Percentiles rank a stretch among this genome's conserved stretches.
Conservation (phyloP, 2,888 invertebrate species). For the Meliscaeva auricollis region DNA sequence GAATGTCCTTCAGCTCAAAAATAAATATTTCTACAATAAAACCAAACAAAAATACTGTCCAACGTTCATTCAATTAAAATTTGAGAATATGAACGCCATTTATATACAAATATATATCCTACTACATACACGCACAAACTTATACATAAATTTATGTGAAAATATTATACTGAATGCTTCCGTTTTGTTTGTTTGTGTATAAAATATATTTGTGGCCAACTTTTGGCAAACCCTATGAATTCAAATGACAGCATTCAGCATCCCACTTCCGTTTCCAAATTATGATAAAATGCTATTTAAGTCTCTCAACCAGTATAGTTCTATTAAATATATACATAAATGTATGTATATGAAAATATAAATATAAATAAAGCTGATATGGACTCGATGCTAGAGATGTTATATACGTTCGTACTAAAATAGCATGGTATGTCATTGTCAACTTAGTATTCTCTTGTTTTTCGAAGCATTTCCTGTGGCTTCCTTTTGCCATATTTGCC, state of each 20-base stretch:
- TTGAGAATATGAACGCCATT: background rate
- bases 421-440: slow-evolving; percentile 32
- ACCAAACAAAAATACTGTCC: slow-evolving; percentile 6
- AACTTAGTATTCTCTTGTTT: slow-evolving; percentile 68
- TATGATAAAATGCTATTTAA: slow-evolving; percentile 64
- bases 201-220: slow-evolving; percentile 33
- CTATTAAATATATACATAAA: background rate
- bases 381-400: background rate
- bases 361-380: background rate
- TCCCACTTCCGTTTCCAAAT: slow-evolving; percentile 62
- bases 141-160: background rate
- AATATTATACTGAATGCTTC: slow-evolving; percentile 13
- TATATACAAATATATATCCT: no score
- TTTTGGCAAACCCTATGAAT: slow-evolving; percentile 47
- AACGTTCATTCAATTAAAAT: slow-evolving; percentile 19
- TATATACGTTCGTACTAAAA: background rate
- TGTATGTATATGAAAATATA: background rate
- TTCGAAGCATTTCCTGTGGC: slow-evolving; percentile 66
- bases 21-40: slow-evolving; percentile 26
- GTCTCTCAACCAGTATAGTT: slow-evolving; percentile 22
- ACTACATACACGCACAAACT: background rate
- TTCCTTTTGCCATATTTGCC: slow-evolving; percentile 47
- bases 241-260: slow-evolving; percentile 54
- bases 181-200: slow-evolving; percentile 28
- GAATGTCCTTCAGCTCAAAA: slow-evolving; percentile 19